Evolutionary conservation across 2,797 vertebrate genomes (phyloP), one percentile per base, ranked within the genome.

Genomic region (Oryzias dopingdopingensis): DNA sequence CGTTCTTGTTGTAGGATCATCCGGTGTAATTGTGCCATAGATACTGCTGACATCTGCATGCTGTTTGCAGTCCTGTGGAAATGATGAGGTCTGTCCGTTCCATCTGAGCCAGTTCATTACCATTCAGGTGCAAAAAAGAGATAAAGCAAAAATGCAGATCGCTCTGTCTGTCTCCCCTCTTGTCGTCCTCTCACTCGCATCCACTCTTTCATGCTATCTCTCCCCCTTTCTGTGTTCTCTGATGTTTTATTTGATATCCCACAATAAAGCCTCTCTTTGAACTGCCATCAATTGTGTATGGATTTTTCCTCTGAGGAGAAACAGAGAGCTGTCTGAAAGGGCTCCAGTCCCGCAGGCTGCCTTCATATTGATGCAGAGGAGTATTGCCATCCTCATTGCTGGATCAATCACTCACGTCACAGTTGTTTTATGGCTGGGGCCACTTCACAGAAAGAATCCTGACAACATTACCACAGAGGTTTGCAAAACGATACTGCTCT

Each of bases 221-320:
- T 66, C 86, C 70, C 65, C 73, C 62, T 79, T 83, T 74, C 85
- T 87, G 81, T 88, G 85, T 90, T 88, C 88, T 86, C 87, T 88
- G 86, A 90, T 89, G 89, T 89, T 88, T 91, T 88, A 90, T 91
- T 90, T 91, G 89, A 90, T 90, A 91, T 90, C 87, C 89, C 86
- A 90, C 87, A 90, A 91, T 91, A 90, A 90, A 90, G 88, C 86
- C 86, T 89, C 86, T 79, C 86, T 90, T 91, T 90, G 86, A 90
- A 90, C 87, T 84, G 84, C 86, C 89, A 91, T 91, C 89, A 90
- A 91, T 91, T 89, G 88, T 89, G 86, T 91, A 91, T 91, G 88
- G 89, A 91, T 91, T 91, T 91, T 90, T 86, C 86, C 85, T 90
- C 84, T 86, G 86, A 91, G 87, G 86, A 90, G 88, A 90, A 90